Base-by-base conservation (phyloP, 53 echinoderm and acorn worm genomes). In the Crossaster papposus region DNA sequence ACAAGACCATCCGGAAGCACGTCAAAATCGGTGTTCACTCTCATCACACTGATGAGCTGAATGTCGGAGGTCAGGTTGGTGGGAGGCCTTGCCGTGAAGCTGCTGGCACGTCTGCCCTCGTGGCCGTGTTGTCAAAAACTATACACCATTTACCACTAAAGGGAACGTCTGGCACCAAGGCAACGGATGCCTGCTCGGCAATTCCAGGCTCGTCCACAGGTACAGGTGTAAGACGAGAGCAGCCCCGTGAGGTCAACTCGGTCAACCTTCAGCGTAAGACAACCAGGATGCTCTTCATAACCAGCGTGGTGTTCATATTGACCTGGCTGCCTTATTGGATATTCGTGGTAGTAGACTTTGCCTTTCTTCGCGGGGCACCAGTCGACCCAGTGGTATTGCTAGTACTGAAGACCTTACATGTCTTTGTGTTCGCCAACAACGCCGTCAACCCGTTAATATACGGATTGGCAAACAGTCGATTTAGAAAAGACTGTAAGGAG, bases 401-500 rank as follows among this genome's bases (percentile, higher is more conserved):
- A 8, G 4, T 81, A 81, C 31, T 64, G 17, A 5, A 26, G 29
- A 18, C 28, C 3, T 29, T 23, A 3, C 14, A 31, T 5, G 6
- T 31, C 36, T 2, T 32, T 32, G 32, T 20, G 4, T 72, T 30
- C 72, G 33, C 72, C 54, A 85, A 85, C 85, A 72, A 74, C 31
- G 73, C 54, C 29, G 74, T 72, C 5, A 72, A 85, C 26, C 85
- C 85, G 32, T n/a, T 85, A 20, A 85, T 85, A 20, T 85, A 85
- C 20, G 85, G 85, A 12, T 17, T 85, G 2, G 54, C 85, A 20
- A 85, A 85, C 52, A 52, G 24, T 8, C 79, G 79, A 29, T 81
- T 81, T 33, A 31, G 81, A 34, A 10, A 81, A 29, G 81, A 64
- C 63, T 81, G 81, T 23, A 62, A 64, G n/a, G 18, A 81, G 37